phyloP scores from a whole-genome alignment of 1,140 invertebrate genomes.

The Agrypnia vestita region DNA sequence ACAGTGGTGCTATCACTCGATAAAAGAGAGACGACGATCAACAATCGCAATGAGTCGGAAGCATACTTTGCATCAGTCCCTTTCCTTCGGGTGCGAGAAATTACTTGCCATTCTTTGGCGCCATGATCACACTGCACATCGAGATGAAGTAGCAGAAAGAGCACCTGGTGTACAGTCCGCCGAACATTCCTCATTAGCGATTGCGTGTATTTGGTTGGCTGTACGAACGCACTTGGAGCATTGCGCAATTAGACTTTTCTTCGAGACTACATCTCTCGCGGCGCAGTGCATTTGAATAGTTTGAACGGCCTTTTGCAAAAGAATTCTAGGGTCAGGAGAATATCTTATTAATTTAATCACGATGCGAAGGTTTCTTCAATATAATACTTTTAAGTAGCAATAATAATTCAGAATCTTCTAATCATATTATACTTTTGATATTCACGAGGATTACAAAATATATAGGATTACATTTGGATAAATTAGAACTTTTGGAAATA shows the following conservation, averaged over 20 bases:
- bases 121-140: neutral
- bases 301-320: too few relatives aligned
- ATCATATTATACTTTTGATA: too few relatives aligned
- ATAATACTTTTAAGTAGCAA: too few relatives aligned
- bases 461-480: too few relatives aligned
- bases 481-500: too few relatives aligned
- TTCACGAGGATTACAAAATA: too few relatives aligned
- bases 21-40: neutral
- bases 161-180: slow-evolving; percentile 30
- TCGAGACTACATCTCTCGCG: too few relatives aligned
- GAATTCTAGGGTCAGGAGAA: too few relatives aligned
- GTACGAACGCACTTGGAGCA: slow-evolving; percentile 1
- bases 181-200: slow-evolving; percentile 35
- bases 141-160: slow-evolving; percentile 29
- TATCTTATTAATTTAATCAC: too few relatives aligned
- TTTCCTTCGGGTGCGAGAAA: neutral
- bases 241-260: neutral
- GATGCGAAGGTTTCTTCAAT: too few relatives aligned
- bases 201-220: neutral
- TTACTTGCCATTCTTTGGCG: neutral
- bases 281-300: too few relatives aligned
- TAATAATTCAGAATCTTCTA: too few relatives aligned
- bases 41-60: neutral
- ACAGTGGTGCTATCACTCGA: neutral
- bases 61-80: neutral